Conservation (phyloP, 2,797 vertebrate species). For the Nyctibius grandis region DNA sequence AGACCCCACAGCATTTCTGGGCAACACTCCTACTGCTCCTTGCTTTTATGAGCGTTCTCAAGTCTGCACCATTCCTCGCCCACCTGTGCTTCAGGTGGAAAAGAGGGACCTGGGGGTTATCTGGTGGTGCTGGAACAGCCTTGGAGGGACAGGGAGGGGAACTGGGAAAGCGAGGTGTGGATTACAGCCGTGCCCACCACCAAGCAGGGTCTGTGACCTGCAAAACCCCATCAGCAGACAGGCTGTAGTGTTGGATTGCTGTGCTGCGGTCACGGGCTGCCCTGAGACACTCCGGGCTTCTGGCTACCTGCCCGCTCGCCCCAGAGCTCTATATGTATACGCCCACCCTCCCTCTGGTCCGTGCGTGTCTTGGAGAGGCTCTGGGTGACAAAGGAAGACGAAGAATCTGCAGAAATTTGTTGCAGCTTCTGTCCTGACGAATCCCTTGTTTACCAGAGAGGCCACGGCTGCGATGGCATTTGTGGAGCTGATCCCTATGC, state of each 20-base stretch:
- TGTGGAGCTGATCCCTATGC: not conserved
- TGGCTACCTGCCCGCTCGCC: not conserved
- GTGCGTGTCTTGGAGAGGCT: not conserved
- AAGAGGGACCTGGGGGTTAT: not conserved
- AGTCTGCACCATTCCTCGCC: not conserved
- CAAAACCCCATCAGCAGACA: not conserved
- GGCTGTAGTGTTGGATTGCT: not conserved
- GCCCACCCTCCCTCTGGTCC: fast-evolving
- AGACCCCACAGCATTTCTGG: not conserved
- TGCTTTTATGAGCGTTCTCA: not conserved
- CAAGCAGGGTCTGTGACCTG: not conserved
- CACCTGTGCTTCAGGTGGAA: not conserved
- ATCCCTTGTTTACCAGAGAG: too few relatives aligned
- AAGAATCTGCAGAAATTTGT: not conserved
- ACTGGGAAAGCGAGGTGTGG: not conserved
- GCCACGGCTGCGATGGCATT: not conserved
- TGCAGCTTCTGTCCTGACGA: not conserved
- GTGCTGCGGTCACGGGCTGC: fast-evolving
- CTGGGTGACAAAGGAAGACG: not conserved
- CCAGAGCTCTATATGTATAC: not conserved
- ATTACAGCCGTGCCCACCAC: not conserved
- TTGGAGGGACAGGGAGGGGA: not conserved
- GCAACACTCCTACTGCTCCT: not conserved
- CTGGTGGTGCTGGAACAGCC: not conserved
- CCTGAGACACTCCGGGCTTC: fast-evolving